These are phyloP conservation scores for Hedychridium roseum DNA, from an alignment of 2,888 invertebrate genomes.

Conservation along the genomic window DNA sequence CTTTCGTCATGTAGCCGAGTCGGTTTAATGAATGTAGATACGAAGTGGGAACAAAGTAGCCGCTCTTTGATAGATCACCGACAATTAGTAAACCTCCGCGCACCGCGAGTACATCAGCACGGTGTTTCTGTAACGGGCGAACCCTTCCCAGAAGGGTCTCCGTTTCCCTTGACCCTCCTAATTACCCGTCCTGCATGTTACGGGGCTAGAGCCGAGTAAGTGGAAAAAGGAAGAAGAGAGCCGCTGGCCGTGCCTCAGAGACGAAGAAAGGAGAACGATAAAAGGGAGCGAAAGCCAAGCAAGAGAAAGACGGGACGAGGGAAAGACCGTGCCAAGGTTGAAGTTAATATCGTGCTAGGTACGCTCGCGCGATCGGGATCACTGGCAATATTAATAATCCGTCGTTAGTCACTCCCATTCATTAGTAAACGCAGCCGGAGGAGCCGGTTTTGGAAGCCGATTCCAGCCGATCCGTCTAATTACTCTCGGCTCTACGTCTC, in stretches of 20 bases:
- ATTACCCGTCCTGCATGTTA: conserved; percentile 35
- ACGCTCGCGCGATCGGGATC: conserved; percentile 41
- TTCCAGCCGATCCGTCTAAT: conserved; percentile 30
- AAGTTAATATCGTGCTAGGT: conserved; percentile 32
- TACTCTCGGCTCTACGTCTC: conserved; percentile 21
- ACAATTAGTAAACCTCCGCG: conserved; percentile 7
- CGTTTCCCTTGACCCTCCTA: conserved; percentile 32
- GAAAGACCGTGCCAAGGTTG: conserved; percentile 1
- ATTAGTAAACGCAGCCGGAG: conserved; percentile 32
- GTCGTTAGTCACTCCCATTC: conserved; percentile 41
- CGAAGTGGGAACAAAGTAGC: background rate
- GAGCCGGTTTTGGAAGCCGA: conserved; percentile 36
- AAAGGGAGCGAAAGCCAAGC: background rate
- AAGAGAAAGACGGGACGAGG: background rate
- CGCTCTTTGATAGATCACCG: conserved; percentile 1
- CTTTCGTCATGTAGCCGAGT: too few species aligned
- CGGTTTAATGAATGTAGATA: too few species aligned
- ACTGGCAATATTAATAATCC: conserved; percentile 40
- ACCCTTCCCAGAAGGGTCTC: conserved; percentile 7
- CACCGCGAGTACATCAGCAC: background rate
- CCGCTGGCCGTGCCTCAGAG: background rate
- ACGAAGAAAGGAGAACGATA: background rate
- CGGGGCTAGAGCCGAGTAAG: conserved; percentile 21
- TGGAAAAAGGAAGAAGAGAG: conserved; percentile 6
- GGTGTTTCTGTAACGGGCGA: background rate